Conservation (phyloP, 2,113 vertebrate species). For the Passer montanus region DNA sequence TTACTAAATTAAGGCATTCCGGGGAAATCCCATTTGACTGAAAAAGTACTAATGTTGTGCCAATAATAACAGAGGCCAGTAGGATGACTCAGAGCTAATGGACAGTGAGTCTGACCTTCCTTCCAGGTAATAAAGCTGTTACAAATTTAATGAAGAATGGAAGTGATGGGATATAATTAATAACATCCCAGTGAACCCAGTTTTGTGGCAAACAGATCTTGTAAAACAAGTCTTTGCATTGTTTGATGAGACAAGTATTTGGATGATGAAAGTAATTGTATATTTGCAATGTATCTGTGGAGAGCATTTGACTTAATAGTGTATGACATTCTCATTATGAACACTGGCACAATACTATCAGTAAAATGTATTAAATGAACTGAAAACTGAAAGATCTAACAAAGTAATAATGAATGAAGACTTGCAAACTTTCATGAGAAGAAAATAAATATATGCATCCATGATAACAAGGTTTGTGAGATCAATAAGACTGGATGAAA, state of each 20-base stretch:
- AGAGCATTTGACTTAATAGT: background rate
- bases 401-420: background rate
- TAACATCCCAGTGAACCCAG: background rate
- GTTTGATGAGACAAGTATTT: background rate
- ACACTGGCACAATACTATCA: background rate
- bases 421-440: background rate
- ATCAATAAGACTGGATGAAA: background rate
- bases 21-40: constrained; percentile 15
- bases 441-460: background rate
- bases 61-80: constrained; percentile 33
- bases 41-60: background rate
- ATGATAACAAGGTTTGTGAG: background rate
- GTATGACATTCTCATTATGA: background rate
- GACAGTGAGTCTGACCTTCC: background rate
- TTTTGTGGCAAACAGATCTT: background rate
- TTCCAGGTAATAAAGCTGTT: constrained; percentile 28
- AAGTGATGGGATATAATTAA: background rate
- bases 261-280: background rate
- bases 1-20: constrained; percentile 37
- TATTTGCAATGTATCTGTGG: background rate
- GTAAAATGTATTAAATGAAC: background rate
- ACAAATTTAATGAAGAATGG: constrained; percentile 12
- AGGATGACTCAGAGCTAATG: constrained; percentile 32
- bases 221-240: background rate
- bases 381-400: background rate